Evolutionary conservation across 1,140 invertebrate species (phyloP).

Genomic region (Cyphomyrmex costatus): DNA sequence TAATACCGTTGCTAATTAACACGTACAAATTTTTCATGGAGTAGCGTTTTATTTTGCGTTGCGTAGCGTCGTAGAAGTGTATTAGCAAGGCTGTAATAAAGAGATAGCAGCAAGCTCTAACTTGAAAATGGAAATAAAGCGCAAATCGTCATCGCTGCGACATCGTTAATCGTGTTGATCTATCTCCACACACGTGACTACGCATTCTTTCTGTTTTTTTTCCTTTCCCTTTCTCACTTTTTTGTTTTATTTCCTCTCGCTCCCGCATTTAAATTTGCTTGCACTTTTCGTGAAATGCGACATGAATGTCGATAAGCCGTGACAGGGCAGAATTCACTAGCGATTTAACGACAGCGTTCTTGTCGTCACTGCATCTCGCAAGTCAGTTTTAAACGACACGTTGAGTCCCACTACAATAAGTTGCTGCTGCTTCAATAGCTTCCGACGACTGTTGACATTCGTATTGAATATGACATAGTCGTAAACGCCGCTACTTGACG

Average conservation of each 20-base stretch:
- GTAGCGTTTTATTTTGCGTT: conserved; percentile 54
- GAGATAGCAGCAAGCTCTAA: conserved; percentile 26
- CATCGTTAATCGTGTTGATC: conserved; percentile 47
- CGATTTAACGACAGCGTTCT: conserved; percentile 53
- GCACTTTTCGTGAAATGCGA: conserved; percentile 41
- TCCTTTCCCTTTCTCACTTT: neutral
- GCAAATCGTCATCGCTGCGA: conserved; percentile 52
- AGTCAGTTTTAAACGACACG: conserved; percentile 43
- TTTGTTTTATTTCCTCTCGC: neutral
- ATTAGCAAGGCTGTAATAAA: conserved; percentile 47
- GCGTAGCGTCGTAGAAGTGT: conserved; percentile 5
- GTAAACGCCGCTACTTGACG: conserved; percentile 14
- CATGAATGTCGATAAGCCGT: conserved; percentile 66
- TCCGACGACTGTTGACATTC: conserved; percentile 19
- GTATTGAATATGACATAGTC: neutral
- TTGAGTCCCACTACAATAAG: conserved; percentile 18
- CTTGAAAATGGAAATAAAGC: conserved; percentile 58
- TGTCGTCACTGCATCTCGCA: conserved; percentile 44
- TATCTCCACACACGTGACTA: conserved; percentile 35
- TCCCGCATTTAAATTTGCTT: conserved; percentile 46
- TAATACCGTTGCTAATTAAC: no score
- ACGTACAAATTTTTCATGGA: neutral
- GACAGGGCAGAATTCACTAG: conserved; percentile 48
- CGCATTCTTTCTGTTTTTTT: conserved; percentile 10
- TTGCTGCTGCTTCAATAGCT: conserved; percentile 29